Conservation (phyloP, 2,113 vertebrate species). For the Bucco capensis region DNA sequence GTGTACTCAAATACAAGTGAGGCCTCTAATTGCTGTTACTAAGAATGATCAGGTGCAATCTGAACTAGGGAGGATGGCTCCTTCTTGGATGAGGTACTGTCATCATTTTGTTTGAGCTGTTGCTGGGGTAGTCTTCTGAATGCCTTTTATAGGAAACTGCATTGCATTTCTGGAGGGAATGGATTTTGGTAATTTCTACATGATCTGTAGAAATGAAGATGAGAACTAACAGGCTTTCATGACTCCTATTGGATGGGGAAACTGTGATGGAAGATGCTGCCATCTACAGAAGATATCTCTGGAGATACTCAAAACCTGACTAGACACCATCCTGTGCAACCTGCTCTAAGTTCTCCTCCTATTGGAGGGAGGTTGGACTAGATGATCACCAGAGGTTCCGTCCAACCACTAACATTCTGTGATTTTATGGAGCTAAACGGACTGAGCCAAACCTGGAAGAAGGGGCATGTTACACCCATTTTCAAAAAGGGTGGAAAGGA, state of each 20-base stretch:
- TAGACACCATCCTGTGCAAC: no score
- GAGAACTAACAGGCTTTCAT: neutral
- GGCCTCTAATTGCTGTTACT: neutral
- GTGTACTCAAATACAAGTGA: neutral
- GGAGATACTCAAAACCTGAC: no score
- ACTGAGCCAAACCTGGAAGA: no score
- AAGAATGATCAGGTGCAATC: neutral
- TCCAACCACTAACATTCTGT: no score
- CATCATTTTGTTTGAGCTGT: accelerated
- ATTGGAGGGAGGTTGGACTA: no score
- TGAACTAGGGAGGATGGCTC: neutral
- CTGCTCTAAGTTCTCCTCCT: no score
- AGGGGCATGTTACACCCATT: no score
- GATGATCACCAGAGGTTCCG: no score
- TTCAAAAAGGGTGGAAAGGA: no score
- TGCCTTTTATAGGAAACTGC: neutral
- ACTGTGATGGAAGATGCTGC: neutral
- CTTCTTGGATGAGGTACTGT: neutral
- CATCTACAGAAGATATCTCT: neutral
- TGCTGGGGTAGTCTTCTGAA: neutral
- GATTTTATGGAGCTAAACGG: no score
- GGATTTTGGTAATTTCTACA: neutral
- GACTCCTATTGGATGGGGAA: neutral
- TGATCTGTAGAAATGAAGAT: neutral
- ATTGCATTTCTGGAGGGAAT: neutral